A percentile compares a stretch with the other conserved stretches of the same genome.
Conservation (phyloP, 35 echinoderm and acorn worm genomes). For the Apostichopus japonicus region DNA sequence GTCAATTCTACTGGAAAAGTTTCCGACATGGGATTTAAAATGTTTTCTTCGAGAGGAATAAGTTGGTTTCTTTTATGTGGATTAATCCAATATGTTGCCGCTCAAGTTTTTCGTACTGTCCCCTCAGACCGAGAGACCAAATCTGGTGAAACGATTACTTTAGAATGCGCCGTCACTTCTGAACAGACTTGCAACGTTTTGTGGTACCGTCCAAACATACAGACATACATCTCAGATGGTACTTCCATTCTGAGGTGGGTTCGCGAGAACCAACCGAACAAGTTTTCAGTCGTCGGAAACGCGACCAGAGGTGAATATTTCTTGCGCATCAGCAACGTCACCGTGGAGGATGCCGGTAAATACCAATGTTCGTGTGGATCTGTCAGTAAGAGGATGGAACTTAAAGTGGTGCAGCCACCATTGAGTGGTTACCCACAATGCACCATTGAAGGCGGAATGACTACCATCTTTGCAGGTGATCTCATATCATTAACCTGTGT, state of each 20-base stretch:
- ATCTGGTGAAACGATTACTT: constrained; percentile 11
- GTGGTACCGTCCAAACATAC: constrained; percentile 30
- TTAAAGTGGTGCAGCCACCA: constrained; percentile 26
- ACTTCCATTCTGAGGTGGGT: background rate
- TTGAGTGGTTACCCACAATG: constrained; percentile 35
- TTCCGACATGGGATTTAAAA: background rate
- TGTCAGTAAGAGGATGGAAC: constrained; percentile 18
- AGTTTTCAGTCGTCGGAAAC: constrained; percentile 43
- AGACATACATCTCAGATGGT: constrained; percentile 22
- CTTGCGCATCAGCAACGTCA: constrained; percentile 21
- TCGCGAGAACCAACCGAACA: background rate
- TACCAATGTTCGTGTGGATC: constrained; percentile 50
- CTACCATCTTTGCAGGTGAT: constrained; percentile 39
- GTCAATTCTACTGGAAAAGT: background rate
- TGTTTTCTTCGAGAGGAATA: background rate
- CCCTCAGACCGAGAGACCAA: background rate
- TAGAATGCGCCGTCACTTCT: constrained; percentile 3
- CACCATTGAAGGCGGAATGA: constrained; percentile 37
- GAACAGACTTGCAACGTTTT: constrained; percentile 27
- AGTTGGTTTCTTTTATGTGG: constrained; percentile 15
- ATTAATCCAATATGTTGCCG: background rate
- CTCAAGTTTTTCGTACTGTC: background rate
- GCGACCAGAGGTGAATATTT: constrained; percentile 14
- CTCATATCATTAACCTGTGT: constrained; percentile 25
- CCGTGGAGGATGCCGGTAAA: constrained; percentile 28